These are phyloP conservation scores for Gila robusta DNA, from an alignment of 2,797 vertebrate species.

Conservation along the genomic window DNA sequence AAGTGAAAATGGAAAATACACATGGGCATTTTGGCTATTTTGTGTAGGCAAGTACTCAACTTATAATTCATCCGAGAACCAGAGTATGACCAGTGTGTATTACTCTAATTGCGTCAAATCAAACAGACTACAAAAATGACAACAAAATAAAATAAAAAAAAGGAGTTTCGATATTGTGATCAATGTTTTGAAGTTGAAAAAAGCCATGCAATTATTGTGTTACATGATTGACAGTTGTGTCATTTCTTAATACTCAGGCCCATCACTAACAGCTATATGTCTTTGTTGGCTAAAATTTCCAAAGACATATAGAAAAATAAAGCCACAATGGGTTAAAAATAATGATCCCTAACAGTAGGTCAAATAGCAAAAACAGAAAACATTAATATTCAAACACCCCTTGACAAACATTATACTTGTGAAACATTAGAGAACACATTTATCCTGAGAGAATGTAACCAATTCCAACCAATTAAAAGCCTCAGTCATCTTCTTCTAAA, in stretches of 20 bases:
- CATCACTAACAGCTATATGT: background rate
- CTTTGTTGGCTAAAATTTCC: background rate
- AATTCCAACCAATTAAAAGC: slow-evolving; percentile 13
- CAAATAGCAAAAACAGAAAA: background rate
- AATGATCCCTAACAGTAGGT: background rate
- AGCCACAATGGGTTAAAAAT: background rate
- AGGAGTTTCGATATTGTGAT: background rate
- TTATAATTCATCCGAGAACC: background rate
- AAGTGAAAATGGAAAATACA: background rate
- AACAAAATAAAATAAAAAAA: background rate
- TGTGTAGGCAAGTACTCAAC: background rate
- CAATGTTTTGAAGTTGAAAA: background rate
- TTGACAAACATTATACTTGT: background rate
- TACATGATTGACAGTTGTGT: background rate
- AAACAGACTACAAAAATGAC: background rate
- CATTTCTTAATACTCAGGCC: background rate
- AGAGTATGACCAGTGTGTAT: background rate
- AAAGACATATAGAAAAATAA: background rate
- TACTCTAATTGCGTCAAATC: background rate
- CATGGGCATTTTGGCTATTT: background rate
- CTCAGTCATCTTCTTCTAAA: background rate
- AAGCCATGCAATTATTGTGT: background rate
- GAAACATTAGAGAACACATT: background rate
- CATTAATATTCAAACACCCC: background rate
- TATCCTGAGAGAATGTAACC: background rate